phyloP scores from a whole-genome alignment of 1,140 invertebrate genomes.

The Eupeodes corollae region DNA sequence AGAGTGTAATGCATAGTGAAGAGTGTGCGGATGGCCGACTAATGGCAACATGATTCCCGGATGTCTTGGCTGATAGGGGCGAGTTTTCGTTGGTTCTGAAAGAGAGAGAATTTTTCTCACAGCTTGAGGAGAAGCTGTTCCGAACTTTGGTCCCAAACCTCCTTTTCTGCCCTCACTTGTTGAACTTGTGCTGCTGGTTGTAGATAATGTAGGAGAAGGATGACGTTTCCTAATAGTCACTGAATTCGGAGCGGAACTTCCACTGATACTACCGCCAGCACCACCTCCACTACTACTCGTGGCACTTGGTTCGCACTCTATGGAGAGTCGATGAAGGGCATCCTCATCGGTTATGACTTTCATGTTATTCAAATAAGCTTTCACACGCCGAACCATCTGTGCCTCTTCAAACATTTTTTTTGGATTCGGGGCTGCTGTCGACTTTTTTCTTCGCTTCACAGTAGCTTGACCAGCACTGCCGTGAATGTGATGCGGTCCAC shows the following conservation, averaged over 20 bases:
- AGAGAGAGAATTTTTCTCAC: constrained; percentile 85
- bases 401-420: constrained; percentile 99
- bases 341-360: constrained; percentile 81
- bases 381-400: constrained; percentile 92
- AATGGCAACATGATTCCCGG: constrained; percentile 42
- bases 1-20: constrained; percentile 8
- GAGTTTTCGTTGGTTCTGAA: constrained; percentile 74
- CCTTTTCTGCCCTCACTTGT: constrained; percentile 62
- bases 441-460: constrained; percentile 83
- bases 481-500: constrained; percentile 17
- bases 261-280: constrained; percentile 35
- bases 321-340: constrained; percentile 72
- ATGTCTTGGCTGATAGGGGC: constrained; percentile 69
- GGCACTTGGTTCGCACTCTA: constrained; percentile 73
- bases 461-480: constrained; percentile 58
- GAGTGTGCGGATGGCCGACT: constrained; percentile 17
- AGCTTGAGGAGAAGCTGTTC: constrained; percentile 89
- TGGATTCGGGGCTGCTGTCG: constrained; percentile 79
- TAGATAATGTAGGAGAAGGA: constrained; percentile 78
- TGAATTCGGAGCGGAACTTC: constrained; percentile 50
- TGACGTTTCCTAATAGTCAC: constrained; percentile 54
- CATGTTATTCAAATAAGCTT: constrained; percentile 88
- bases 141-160: constrained; percentile 54
- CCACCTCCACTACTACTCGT: constrained; percentile 41
- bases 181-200: constrained; percentile 77